Percentiles rank a stretch among this genome's conserved stretches.
phyloP scores from a whole-genome alignment of 2,113 vertebrate species.

The Gambusia affinis region DNA sequence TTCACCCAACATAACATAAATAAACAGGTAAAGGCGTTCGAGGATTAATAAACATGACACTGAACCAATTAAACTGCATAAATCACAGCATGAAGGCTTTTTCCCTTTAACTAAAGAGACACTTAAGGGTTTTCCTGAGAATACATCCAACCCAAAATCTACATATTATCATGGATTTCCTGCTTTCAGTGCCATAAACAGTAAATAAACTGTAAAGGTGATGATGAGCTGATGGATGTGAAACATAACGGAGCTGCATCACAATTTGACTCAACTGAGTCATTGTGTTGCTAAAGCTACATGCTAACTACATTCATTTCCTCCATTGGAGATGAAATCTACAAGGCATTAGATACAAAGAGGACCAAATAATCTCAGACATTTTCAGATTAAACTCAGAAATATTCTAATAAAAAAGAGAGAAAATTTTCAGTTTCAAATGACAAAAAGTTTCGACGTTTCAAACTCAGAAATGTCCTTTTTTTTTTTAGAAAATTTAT shows the following conservation, averaged over 20 bases:
- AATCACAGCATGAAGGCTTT: not conserved
- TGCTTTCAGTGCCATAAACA: not conserved
- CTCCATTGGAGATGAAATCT: slow-evolving; percentile 38
- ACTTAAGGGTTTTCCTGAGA: no score
- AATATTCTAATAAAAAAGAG: no score
- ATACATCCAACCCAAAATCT: not conserved
- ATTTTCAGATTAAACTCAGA: not conserved
- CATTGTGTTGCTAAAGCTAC: slow-evolving; percentile 44
- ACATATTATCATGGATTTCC: not conserved
- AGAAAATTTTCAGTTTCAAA: no score
- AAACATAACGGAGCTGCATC: slow-evolving; percentile 55
- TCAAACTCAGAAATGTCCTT: no score
- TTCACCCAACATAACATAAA: not conserved
- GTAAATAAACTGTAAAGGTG: slow-evolving; percentile 10
- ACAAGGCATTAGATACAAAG: no score
- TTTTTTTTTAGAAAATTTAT: no score
- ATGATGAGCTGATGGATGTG: slow-evolving; percentile 52
- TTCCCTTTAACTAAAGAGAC: not conserved
- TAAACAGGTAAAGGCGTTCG: not conserved
- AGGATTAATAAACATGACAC: not conserved
- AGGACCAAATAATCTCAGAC: no score
- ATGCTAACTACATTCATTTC: slow-evolving; percentile 37
- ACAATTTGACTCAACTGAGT: slow-evolving; percentile 62
- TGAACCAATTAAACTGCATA: not conserved
- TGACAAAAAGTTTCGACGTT: no score